Percentiles rank a stretch among this genome's conserved stretches.
These are phyloP conservation scores for Tadarida brasiliensis DNA, from an alignment of 2,797 vertebrate genomes.

Conservation along the genomic window DNA sequence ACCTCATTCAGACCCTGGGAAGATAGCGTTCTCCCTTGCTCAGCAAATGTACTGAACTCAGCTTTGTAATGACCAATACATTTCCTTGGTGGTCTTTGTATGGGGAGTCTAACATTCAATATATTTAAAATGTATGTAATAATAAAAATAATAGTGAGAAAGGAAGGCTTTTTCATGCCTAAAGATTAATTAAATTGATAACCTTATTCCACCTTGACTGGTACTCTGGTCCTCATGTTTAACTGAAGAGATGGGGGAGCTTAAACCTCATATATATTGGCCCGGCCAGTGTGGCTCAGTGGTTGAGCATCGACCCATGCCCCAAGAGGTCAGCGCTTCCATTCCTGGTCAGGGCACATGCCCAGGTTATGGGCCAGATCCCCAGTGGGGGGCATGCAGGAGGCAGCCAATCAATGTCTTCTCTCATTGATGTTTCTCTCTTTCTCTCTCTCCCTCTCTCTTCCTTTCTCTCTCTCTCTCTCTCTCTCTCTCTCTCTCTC, in stretches of 20 bases:
- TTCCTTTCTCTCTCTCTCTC: too few relatives aligned
- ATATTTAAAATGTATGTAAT: background rate
- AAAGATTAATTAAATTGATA: background rate
- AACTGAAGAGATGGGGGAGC: background rate
- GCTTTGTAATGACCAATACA: background rate
- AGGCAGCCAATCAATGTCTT: too few relatives aligned
- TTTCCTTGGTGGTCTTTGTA: background rate
- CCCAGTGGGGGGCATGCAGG: too few relatives aligned
- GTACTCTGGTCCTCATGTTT: background rate
- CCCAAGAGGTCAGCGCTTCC: too few relatives aligned
- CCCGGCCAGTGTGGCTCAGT: too few relatives aligned
- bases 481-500: too few relatives aligned
- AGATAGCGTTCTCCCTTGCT: background rate
- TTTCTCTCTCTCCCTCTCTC: too few relatives aligned
- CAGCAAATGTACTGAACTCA: background rate
- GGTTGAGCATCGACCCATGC: too few relatives aligned
- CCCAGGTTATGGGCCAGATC: too few relatives aligned
- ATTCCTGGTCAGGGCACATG: too few relatives aligned
- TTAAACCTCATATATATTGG: background rate
- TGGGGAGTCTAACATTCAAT: background rate
- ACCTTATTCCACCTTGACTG: background rate
- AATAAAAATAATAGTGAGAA: background rate
- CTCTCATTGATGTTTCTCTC: too few relatives aligned
- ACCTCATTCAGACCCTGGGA: background rate
- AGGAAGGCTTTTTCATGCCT: background rate